A percentile compares a stretch with the other conserved stretches of the same genome.
These are phyloP conservation scores for Pinctada fucata DNA, from an alignment of 2,888 invertebrate species.

Conservation along the genomic window DNA sequence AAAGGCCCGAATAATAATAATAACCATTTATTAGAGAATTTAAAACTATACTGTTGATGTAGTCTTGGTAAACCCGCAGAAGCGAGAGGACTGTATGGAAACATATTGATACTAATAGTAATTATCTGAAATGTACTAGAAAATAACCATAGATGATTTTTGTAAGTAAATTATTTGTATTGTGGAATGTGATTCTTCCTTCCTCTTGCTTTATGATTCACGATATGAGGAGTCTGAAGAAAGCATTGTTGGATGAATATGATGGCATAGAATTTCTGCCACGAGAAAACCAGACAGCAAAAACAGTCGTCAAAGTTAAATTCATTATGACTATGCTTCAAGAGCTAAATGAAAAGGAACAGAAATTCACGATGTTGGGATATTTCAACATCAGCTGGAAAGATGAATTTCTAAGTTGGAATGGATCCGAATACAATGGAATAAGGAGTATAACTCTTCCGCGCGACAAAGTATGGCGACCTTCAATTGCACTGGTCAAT, in stretches of 20 bases:
- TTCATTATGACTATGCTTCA: background rate
- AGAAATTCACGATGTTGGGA: constrained; percentile 3
- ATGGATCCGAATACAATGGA: background rate
- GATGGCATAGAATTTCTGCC: constrained; percentile 1
- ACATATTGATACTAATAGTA: no score
- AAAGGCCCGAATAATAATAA: no score
- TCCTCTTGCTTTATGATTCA: no score
- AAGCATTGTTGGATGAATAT: constrained; percentile 1
- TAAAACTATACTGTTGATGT: no score
- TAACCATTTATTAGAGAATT: no score
- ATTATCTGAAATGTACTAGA: no score
- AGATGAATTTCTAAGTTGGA: constrained; percentile 20
- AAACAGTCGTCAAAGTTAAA: background rate
- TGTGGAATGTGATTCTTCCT: no score
- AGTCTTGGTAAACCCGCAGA: no score
- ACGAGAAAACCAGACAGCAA: background rate
- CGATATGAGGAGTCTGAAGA: constrained; percentile 1
- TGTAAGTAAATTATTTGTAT: no score
- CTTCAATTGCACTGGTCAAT: background rate
- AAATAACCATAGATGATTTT: no score
- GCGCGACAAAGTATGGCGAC: constrained; percentile 7
- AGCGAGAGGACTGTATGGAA: no score
- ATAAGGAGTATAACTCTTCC: background rate
- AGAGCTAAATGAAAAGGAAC: constrained; percentile 12
- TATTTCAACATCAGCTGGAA: constrained; percentile 4